Evolutionary conservation across 2,888 invertebrate species (phyloP).

Genomic region (Idaea dimidiata): DNA sequence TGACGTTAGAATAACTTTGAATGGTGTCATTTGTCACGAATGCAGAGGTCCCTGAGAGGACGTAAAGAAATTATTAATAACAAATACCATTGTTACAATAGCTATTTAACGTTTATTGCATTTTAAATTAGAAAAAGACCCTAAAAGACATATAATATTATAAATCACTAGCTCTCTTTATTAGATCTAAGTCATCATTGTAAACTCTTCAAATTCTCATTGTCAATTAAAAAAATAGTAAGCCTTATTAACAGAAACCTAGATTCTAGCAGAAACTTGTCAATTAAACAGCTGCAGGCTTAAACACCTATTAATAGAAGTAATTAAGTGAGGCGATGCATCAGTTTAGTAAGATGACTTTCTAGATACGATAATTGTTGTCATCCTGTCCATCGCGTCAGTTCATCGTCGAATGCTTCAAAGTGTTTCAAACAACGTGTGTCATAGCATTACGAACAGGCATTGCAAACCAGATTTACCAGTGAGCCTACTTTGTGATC

Average conservation of each 20-base stretch:
- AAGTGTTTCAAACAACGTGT: neutral
- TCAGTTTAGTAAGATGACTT: neutral
- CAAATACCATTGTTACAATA: slow-evolving; percentile 51
- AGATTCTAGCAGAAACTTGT: neutral
- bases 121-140: slow-evolving; percentile 38
- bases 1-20: slow-evolving; percentile 78
- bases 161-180: neutral
- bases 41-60: slow-evolving; percentile 57
- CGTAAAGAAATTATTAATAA: slow-evolving; percentile 53
- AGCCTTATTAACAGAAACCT: no score
- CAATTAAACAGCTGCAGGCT: neutral
- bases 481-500: neutral
- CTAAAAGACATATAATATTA: slow-evolving; percentile 4
- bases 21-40: slow-evolving; percentile 74
- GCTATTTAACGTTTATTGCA: slow-evolving; percentile 43
- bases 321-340: neutral
- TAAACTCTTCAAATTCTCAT: no score
- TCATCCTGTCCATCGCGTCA: neutral
- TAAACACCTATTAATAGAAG: neutral
- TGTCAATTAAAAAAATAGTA: no score
- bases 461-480: neutral
- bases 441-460: neutral
- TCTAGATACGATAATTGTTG: slow-evolving; percentile 4
- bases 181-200: neutral
- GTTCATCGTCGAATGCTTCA: neutral